Evolutionary conservation across 2,888 invertebrate genomes (phyloP).

Genomic region (Cecidostiba fungosa): DNA sequence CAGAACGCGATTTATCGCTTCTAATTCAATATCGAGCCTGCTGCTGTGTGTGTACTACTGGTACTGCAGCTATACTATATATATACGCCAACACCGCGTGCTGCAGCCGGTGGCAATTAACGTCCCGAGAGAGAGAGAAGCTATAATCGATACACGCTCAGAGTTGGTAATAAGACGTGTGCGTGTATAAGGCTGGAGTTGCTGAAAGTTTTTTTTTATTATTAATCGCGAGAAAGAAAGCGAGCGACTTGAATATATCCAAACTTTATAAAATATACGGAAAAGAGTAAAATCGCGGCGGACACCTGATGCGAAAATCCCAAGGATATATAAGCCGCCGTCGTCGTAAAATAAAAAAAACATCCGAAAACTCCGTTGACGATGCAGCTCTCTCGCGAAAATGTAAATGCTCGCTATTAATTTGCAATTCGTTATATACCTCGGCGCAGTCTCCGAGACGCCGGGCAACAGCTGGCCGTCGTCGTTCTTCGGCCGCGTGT

Average conservation of each 20-base stretch:
- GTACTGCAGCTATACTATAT: neutral
- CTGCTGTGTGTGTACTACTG: neutral
- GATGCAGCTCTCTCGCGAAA: slow-evolving; percentile 63
- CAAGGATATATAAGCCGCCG: too few relatives aligned
- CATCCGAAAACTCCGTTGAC: neutral
- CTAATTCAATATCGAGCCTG: slow-evolving; percentile 74
- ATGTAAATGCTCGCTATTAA: slow-evolving; percentile 76
- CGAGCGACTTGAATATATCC: too few relatives aligned
- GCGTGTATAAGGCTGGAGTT: neutral
- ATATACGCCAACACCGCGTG: neutral
- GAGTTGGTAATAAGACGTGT: neutral
- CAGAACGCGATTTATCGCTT: slow-evolving; percentile 76
- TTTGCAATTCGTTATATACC: slow-evolving; percentile 68
- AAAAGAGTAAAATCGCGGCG: too few relatives aligned
- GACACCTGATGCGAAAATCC: too few relatives aligned
- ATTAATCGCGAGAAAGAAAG: neutral
- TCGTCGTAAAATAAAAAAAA: neutral
- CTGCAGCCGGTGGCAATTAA: slow-evolving; percentile 40
- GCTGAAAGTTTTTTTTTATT: neutral
- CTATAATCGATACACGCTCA: slow-evolving; percentile 42
- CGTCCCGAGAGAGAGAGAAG: slow-evolving; percentile 30
- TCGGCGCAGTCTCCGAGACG: slow-evolving; percentile 7
- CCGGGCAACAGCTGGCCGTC: slow-evolving; percentile 71
- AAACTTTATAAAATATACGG: neutral
- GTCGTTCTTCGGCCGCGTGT: slow-evolving; percentile 64